Evolutionary conservation across 2,113 vertebrate species (phyloP), one percentile per base, ranked within the genome.

Genomic region (Saimiri boliviensis): DNA sequence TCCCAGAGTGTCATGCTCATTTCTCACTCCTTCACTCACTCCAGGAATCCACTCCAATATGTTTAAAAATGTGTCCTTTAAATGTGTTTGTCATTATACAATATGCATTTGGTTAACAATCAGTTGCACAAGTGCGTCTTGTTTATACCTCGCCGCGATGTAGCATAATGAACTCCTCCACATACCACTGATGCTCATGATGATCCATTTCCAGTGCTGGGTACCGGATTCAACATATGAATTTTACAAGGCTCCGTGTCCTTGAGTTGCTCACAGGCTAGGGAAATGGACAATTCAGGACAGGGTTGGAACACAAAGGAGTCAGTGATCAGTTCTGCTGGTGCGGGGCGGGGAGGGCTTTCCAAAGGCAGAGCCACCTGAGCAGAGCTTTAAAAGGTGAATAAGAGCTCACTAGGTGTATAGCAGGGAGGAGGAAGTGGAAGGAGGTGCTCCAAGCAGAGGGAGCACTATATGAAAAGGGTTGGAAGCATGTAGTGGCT

Each of bases 31-130:
- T 37, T 73, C 81, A 35, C 58, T 81, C 56, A 82, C 30, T 88
- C 71, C 77, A 84, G 54, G 35, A 91, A 87, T 71, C 40, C 45
- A 81, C 25, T 35, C 27, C 49, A 32, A 54, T 32, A 25, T 25
- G 27, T 60, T 70, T 47, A n/a, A 66, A 73, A 70, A 49, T 27
- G 56, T 14, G 16, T 11, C 52, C 37, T 87, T 89, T 30, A 73
- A 60, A 56, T 93, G 40, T 32, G 52, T 40, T 92, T 91, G 35
- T 87, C 83, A 80, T 86, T 74, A 87, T 79, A 83, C 79, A 79
- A 35, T 71, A 76, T 71, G 49, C 76, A 60, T 60, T 63, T 63
- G 52, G 35, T 88, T 52, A 82, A 56, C 27, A 70, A 37, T n/a
- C 7, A 3, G 56, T 74, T 76, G 63, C 77, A 54, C 35, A 27